Evolutionary conservation across 2,888 invertebrate species (phyloP), one percentile per base, ranked within the genome.

Genomic region (Galerucella nymphaeae): DNA sequence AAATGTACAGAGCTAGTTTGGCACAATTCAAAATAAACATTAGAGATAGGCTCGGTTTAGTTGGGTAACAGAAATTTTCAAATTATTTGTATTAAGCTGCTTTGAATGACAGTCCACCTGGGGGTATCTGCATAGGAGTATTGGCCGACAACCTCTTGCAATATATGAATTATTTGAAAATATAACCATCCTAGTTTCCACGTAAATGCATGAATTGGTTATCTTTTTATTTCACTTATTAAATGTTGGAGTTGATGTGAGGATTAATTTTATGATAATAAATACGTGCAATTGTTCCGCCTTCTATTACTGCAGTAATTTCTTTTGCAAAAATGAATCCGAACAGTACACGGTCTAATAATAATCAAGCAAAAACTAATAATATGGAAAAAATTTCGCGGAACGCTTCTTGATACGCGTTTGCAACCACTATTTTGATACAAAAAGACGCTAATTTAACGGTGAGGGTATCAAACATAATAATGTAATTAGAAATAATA

Each of bases 291-390:
- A 30, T 58, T 58, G 58, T 13, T 58, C n/a, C 14, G 5, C 5
- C 3, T 2, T 23, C 9, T 30, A 58, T 53, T 18, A 10, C 30
- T 58, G 30, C 14, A 23, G 58, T 9, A 30, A 18, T 55, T 55
- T 14, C 18, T 55, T 18, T 16, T 10, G 30, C 30, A 30, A 30
- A 58, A 58, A 30, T 58, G 30, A 30, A 58, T 30, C 58, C 23
- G n/a, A 58, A 30, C 13, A 58, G 23, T 23, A n/a, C 30, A 58
- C 58, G 58, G 30, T 58, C 58, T 58, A 30, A 58, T 58, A 58
- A 58, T 30, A 58, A 5, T 30, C 4, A 8, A 58, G 5, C 23
- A 30, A 58, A 14, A 58, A 58, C 1, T n/a, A 16, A 30, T 14
- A 58, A 58, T 58, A 14, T 58, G 4, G 30, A 23, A 58, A 58